Base-by-base conservation (phyloP, 2,797 vertebrate species). In the Centropyge bicolor region DNA sequence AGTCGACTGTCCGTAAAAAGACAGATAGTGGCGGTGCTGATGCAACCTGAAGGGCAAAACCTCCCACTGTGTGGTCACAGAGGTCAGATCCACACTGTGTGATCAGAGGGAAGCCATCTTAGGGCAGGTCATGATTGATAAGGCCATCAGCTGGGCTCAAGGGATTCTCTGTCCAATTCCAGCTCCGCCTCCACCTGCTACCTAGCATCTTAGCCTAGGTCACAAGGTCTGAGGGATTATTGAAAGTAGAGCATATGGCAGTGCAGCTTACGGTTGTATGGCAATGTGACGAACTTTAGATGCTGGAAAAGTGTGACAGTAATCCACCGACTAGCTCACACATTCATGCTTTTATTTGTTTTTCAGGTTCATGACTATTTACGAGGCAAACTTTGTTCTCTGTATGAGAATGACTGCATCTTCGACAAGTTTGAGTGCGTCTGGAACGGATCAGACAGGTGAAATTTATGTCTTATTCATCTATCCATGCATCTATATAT, bases 391-490 rank as follows among this genome's bases (percentile, higher is more conserved):
- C 92, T 99, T 55, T 99, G 98, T 90, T 99, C 98, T 0, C 96
- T 99, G 76, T 99, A 99, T 0, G 98, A 99, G 95, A 99, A 99
- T 0, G 98, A 99, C 95, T 99, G 98, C 96, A 99, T 99, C 96
- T 99, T 99, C 54, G 98, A 99, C 96, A 99, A 99, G 94, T 99
- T 99, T 74, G 98, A 99, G 94, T 99, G 98, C 54, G 98, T 99
- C 78, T 99, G 98, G 98, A 99, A 99, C n/a, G 98, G 98, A 45
- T 97, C 97, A 0, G 98, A 99, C 96, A 99, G 98, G 98, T 99
- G 84, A 95, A 95, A 40, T 43, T 19, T 16, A 48, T 56, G 14
- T 38, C 10, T 43, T 40, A 19, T 31, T 12, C 19, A 49, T 38
- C n/a, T 12, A 36, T 56, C 24, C 31, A 16, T 62, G 3, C 19